Evolutionary conservation across 2,797 vertebrate genomes (phyloP).

Genomic region (Aotus griseimembra): DNA sequence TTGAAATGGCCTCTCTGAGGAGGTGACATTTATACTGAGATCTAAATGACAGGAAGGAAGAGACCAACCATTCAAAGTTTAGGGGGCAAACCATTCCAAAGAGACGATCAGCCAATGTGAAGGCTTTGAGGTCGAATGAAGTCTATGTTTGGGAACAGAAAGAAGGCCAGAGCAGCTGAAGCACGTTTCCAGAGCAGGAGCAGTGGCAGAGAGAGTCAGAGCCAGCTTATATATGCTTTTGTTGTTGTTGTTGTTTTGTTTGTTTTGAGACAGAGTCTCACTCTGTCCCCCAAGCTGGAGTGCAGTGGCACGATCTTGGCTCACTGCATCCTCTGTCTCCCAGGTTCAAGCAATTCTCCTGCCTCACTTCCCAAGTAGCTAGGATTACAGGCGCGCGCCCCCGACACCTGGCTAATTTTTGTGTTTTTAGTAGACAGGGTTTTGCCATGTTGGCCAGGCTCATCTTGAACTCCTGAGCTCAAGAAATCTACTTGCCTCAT

Average conservation of each 20-base stretch:
- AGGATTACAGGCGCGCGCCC: background rate
- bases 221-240: background rate
- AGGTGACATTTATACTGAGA: slow-evolving; percentile 17
- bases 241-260: background rate
- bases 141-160: background rate
- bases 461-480: background rate
- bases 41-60: slow-evolving; percentile 39
- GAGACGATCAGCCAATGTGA: background rate
- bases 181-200: background rate
- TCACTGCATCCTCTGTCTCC: background rate
- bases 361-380: background rate
- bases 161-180: background rate
- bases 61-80: slow-evolving; percentile 16
- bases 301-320: background rate
- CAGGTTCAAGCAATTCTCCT: background rate
- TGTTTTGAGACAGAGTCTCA: background rate
- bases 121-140: background rate
- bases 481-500: background rate
- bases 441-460: background rate
- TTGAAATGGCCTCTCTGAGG: background rate
- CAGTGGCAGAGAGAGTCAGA: background rate
- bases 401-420: background rate
- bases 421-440: background rate
- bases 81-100: background rate
- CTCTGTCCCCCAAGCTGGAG: background rate